Base-by-base conservation (phyloP, 2,888 invertebrate genomes). In the Thereva unica region DNA sequence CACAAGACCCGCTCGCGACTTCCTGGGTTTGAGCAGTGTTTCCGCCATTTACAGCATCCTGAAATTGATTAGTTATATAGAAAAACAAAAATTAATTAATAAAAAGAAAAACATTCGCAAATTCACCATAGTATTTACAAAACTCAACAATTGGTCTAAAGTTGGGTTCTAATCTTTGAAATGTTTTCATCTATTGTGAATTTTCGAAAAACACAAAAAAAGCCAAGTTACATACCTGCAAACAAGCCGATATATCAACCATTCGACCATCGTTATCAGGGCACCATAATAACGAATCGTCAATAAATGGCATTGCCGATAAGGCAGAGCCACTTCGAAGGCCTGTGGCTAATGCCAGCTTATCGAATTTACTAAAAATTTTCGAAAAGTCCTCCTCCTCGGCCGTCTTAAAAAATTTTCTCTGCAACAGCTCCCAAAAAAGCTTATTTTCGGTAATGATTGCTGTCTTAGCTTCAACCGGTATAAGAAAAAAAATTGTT, bases 241-340 rank as follows among this genome's bases (percentile, higher is more conserved):
- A 87, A 84, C 93, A 93, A 82, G 90, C 89, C 75, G 92, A 90
- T 79, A 94, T 86, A 81, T 94, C 94, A 78, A 93, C 93, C 89
- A 94, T 93, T 83, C 93, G 93, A 82, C 93, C 93, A 84, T 94
- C 94, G 84, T 93, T 93, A 85, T 94, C 94, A 78, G 93, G 92
- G 85, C 93, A 92, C 95, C 95, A 95, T 81, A 91, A 85, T 76
- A 94, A 86, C 82, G 95, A 94, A 87, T 95, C 94, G 86, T 95
- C 94, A 84, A 95, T 93, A 87, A 94, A 95, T 85, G 94, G 93
- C 93, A 93, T 93, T 86, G 91, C 89, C 88, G 88, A 83, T 74
- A 78, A 76, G 78, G 79, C 80, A 78, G 79, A 77, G 77, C 80
- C 80, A 80, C 80, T 78, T 71, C 80, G 77, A 75, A 79, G 77